Conservation (phyloP, 2,888 invertebrate genomes). For the Drosophila suboccidentalis region DNA sequence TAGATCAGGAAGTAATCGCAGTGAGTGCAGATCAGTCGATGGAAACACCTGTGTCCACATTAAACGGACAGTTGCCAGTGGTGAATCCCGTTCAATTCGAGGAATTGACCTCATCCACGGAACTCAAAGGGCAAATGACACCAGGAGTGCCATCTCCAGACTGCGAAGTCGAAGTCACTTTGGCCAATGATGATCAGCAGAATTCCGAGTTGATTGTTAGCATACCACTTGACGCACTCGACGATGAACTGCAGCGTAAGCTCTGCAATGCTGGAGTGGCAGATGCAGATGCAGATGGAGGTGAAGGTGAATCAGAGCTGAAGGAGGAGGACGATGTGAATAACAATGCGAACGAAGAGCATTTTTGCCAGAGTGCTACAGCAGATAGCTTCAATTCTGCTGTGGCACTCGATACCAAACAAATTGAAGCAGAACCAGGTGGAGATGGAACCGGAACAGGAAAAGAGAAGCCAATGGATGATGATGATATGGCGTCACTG, state of each 20-base stretch:
- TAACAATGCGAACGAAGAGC: constrained; percentile 66
- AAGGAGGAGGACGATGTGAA: constrained; percentile 65
- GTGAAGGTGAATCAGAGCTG: constrained; percentile 3
- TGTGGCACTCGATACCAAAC: constrained; percentile 65
- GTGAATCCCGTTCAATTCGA: constrained; percentile 47
- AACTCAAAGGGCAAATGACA: constrained; percentile 19
- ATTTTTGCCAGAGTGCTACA: constrained; percentile 80
- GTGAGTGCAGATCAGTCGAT: not conserved
- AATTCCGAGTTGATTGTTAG: constrained; percentile 56
- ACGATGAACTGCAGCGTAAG: constrained; percentile 60
- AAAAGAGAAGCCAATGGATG: not conserved
- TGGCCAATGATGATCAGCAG: constrained; percentile 1
- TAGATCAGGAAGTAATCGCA: not conserved
- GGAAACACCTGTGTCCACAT: not conserved
- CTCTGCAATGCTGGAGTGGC: constrained; percentile 26
- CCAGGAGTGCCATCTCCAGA: constrained; percentile 29
- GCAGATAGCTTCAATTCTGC: constrained; percentile 78
- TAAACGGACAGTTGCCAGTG: not conserved
- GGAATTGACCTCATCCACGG: constrained; percentile 66
- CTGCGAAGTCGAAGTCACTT: constrained; percentile 20
- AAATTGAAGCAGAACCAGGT: constrained; percentile 62
- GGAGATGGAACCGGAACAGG: not conserved
- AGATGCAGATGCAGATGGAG: not conserved
- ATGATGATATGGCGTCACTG: constrained; percentile 39
- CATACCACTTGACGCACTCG: constrained; percentile 64